Percentiles rank a stretch among this genome's conserved stretches.
Evolutionary conservation across 2,113 vertebrate genomes (phyloP).

Genomic region (Vanacampus margaritifer): DNA sequence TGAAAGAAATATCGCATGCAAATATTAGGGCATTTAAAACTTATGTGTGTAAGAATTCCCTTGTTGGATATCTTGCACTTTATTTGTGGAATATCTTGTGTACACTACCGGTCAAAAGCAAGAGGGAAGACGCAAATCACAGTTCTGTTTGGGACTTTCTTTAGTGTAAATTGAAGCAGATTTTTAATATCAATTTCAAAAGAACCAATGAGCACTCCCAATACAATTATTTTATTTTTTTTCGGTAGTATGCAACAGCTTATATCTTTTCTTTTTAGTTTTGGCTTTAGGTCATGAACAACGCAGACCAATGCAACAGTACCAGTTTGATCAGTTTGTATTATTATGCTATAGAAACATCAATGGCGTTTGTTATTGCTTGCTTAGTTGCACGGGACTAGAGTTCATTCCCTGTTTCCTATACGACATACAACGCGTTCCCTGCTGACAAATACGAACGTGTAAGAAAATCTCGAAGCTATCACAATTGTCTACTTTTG

Average conservation of each 20-base stretch:
- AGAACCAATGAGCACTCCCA: too few relatives aligned
- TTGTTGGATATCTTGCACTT: slow-evolving; percentile 72
- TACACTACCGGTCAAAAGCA: slow-evolving; percentile 9
- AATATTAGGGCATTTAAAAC: slow-evolving; percentile 28
- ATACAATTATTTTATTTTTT: too few relatives aligned
- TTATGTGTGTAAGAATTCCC: not conserved
- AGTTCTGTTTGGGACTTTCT: too few relatives aligned
- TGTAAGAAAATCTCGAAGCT: not conserved
- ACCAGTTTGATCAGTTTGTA: not conserved
- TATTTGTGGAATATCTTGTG: slow-evolving; percentile 35
- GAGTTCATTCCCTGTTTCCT: not conserved
- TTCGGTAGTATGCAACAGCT: too few relatives aligned
- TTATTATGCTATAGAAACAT: not conserved
- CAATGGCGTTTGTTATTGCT: not conserved
- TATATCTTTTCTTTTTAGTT: too few relatives aligned
- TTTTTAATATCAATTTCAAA: too few relatives aligned
- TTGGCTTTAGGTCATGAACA: not conserved
- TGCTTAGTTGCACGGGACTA: not conserved
- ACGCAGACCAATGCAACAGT: not conserved
- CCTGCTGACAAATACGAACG: not conserved
- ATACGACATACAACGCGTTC: not conserved
- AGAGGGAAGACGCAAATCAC: too few relatives aligned
- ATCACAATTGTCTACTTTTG: not conserved
- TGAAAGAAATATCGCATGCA: slow-evolving; percentile 85
- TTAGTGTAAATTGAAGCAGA: too few relatives aligned